Conservation (phyloP, 2,888 invertebrate species). For the Cephus sareptanus region DNA sequence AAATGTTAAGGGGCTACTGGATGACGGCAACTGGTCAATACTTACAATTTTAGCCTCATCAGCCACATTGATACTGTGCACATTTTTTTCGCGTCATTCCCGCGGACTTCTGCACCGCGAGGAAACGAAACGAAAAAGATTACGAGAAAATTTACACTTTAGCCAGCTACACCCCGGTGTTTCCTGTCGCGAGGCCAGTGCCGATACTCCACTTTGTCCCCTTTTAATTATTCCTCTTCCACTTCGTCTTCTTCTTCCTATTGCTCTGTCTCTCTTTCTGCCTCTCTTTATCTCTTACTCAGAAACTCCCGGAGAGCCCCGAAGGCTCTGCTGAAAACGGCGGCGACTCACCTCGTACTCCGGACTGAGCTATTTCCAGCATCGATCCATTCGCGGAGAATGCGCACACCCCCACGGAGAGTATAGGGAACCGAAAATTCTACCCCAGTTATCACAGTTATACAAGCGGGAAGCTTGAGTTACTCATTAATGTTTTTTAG, state of each 20-base stretch:
- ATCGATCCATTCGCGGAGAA: conserved; percentile 60
- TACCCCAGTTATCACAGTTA: not conserved
- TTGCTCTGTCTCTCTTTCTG: not conserved
- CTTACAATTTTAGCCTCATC: conserved; percentile 63
- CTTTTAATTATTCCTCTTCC: not conserved
- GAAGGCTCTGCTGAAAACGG: conserved; percentile 54
- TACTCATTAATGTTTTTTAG: not conserved
- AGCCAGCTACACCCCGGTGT: not conserved
- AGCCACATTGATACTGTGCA: conserved; percentile 57
- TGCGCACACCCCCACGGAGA: conserved; percentile 44
- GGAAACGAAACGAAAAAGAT: conserved; percentile 13
- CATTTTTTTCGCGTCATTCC: conserved; percentile 59
- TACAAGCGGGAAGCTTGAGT: not conserved
- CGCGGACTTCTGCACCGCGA: conserved; percentile 23
- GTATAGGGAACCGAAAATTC: not conserved
- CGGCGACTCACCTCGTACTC: conserved; percentile 62
- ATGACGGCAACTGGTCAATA: conserved; percentile 24
- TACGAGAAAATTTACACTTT: not conserved
- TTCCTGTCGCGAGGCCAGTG: not conserved
- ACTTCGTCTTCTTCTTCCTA: too few species aligned
- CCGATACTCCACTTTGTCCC: not conserved
- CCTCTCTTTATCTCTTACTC: not conserved
- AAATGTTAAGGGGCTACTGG: not conserved
- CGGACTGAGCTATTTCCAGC: conserved; percentile 62
- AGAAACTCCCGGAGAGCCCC: conserved; percentile 32